phyloP scores from a whole-genome alignment of 2,888 invertebrate species.

The Polyommatus icarus region DNA sequence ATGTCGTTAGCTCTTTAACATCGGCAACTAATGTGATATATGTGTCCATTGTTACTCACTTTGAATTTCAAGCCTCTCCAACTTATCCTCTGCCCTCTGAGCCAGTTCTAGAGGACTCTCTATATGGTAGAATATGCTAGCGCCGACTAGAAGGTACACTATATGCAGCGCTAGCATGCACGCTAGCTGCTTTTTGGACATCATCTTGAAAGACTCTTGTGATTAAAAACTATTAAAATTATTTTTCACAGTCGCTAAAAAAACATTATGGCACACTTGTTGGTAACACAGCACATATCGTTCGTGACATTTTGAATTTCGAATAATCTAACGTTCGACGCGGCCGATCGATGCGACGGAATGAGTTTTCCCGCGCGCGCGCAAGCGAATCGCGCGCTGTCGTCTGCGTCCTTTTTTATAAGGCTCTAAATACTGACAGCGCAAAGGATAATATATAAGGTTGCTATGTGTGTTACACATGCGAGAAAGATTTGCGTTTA shows the following conservation, averaged over 20 bases:
- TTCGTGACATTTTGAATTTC: slow-evolving; percentile 38
- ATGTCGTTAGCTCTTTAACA: slow-evolving; percentile 4
- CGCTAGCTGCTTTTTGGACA: slow-evolving; percentile 91
- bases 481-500: slow-evolving; percentile 76
- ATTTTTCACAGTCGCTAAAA: background rate
- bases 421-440: slow-evolving; percentile 72
- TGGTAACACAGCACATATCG: slow-evolving; percentile 37
- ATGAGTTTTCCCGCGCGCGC: slow-evolving; percentile 67
- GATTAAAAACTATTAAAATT: background rate
- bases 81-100: slow-evolving; percentile 78
- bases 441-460: slow-evolving; percentile 79
- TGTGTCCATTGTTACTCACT: slow-evolving; percentile 74
- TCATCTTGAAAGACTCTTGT: slow-evolving; percentile 72
- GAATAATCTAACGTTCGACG: slow-evolving; percentile 63
- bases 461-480: slow-evolving; percentile 56
- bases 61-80: slow-evolving; percentile 84
- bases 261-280: slow-evolving; percentile 43
- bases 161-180: slow-evolving; percentile 87
- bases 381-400: slow-evolving; percentile 59
- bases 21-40: background rate
- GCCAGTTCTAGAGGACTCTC: slow-evolving; percentile 86
- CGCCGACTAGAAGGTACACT: slow-evolving; percentile 88
- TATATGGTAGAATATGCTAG: slow-evolving; percentile 91
- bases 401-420: slow-evolving; percentile 72
- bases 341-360: slow-evolving; percentile 63